Conservation (phyloP, 2,888 invertebrate genomes). For the Hypolimnas misippus region DNA sequence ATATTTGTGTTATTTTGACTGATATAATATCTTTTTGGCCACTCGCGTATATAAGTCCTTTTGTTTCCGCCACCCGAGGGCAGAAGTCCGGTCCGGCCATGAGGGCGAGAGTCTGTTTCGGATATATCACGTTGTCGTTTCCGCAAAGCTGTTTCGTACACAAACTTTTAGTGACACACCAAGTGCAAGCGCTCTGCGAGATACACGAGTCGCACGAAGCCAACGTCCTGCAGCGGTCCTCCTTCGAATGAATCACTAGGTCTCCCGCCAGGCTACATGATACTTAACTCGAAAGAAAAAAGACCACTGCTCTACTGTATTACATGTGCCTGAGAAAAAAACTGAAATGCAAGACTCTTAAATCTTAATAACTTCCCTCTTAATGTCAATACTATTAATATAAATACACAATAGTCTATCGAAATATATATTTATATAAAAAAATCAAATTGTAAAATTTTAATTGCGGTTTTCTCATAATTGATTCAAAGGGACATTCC, state of each 20-base stretch:
- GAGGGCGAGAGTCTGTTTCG: constrained; percentile 57
- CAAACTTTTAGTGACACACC: constrained; percentile 71
- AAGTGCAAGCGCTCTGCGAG: constrained; percentile 58
- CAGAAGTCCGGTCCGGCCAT: constrained; percentile 69
- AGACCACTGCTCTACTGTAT: background rate
- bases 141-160: constrained; percentile 69
- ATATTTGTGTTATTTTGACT: constrained; percentile 69
- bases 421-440: too few species aligned
- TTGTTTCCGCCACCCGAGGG: constrained; percentile 52
- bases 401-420: too few species aligned
- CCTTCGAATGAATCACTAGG: background rate
- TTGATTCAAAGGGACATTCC: too few species aligned
- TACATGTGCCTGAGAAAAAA: too few species aligned
- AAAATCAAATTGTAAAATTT: too few species aligned
- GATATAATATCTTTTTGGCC: constrained; percentile 56
- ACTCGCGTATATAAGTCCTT: constrained; percentile 55
- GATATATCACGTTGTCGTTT: constrained; percentile 66
- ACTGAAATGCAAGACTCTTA: too few species aligned
- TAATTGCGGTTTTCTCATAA: too few species aligned
- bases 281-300: background rate
- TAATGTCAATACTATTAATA: too few species aligned
- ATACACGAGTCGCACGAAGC: constrained; percentile 50
- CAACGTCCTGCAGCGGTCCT: background rate
- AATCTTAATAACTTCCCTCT: too few species aligned
- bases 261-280: background rate